Conservation (phyloP, 2,797 vertebrate genomes). For the Chloroceryle amazona region DNA sequence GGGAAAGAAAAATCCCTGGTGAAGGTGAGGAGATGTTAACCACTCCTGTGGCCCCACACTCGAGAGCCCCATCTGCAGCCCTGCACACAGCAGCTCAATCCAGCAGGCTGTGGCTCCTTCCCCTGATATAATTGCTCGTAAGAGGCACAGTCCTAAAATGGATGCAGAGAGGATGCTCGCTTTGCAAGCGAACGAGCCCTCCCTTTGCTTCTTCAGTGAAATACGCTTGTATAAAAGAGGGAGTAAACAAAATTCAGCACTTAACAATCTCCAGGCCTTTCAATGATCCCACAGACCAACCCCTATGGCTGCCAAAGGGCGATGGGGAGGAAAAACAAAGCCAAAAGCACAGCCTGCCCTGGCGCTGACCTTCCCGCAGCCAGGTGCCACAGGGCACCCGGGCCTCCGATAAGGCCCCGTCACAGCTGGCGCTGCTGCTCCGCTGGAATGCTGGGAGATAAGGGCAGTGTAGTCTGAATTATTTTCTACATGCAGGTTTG, state of each 20-base stretch:
- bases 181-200: slow-evolving; percentile 72
- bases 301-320: neutral
- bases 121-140: neutral
- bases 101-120: neutral
- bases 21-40: neutral
- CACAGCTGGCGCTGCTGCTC: fast-evolving
- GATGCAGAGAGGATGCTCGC: slow-evolving; percentile 35
- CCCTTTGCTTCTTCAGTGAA: slow-evolving; percentile 73
- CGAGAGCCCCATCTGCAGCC: neutral
- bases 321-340: slow-evolving; percentile 43
- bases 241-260: slow-evolving; percentile 61
- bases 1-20: slow-evolving; percentile 38
- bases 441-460: neutral
- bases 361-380: slow-evolving; percentile 31
- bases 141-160: slow-evolving; percentile 26
- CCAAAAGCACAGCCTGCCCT: slow-evolving; percentile 36
- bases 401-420: neutral
- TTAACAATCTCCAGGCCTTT: slow-evolving; percentile 68
- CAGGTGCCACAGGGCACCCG: neutral
- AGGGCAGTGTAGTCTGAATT: neutral
- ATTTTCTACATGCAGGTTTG: neutral
- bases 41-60: neutral
- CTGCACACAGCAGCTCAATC: fast-evolving
- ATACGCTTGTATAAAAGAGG: slow-evolving; percentile 71
- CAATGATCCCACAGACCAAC: neutral